Base-by-base conservation (phyloP, 2,113 vertebrate species). In the Syngnathus scovelli region DNA sequence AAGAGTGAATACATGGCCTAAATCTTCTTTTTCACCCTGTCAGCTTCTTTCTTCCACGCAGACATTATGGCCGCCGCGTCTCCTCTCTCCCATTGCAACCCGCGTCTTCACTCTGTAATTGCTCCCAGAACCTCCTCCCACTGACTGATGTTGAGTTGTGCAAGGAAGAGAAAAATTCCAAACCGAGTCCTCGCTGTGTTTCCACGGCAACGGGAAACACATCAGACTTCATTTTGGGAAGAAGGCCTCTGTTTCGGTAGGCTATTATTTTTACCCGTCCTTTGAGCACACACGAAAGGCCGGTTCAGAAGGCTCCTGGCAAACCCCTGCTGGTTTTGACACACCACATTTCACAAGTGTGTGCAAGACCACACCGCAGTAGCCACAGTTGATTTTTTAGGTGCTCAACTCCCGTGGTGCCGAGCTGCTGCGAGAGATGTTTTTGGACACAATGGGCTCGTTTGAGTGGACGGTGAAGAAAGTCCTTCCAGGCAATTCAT, bases 401-500 rank as follows among this genome's bases (percentile, higher is more conserved):
- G 56, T 21, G 70, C 52, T 54, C 63, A 2, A 62, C 67, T 67
- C 63, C 64, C 56, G 72, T 65, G 61, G 71, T 9, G 67, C 66
- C 61, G 56, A 75, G 64, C 74, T 71, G 70, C 77, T 70, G 78
- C 41, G 36, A 58, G 66, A 72, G 70, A 74, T 74, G 71, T 75
- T 83, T 77, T 75, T 72, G 67, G 37, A 77, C 78, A 90, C 88
- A 90, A 87, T 81, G 81, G 82, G 36, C 13, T 79, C 82, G 75
- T 85, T 90, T 78, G 75, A 82, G 69, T 79, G 76, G 71, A 83
- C 68, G 69, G 78, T 86, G 80, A 78, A 83, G 78, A 64, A 83
- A 75, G 73, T 71, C 61, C 76, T 71, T 68, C 67, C 76, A 69
- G 76, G 75, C 70, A 70, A 70, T 76, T 83, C 78, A 54, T 61